Percentiles rank a stretch among this genome's conserved stretches.
phyloP scores from a whole-genome alignment of 1,140 invertebrate genomes.

The Homarus americanus region DNA sequence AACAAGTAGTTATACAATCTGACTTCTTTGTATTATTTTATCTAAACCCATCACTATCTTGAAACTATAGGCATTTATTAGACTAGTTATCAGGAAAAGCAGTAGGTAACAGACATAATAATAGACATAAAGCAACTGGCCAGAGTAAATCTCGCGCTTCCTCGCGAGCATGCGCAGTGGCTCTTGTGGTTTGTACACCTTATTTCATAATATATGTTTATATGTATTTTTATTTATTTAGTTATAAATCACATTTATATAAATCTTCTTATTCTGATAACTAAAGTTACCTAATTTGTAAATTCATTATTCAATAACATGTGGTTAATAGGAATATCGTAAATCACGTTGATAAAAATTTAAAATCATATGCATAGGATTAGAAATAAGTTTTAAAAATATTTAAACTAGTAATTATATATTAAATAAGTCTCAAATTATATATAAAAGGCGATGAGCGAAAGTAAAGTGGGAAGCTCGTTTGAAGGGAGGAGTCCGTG shows the following conservation, averaged over 20 bases:
- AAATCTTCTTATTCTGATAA: neutral
- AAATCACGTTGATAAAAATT: neutral
- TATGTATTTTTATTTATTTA: neutral
- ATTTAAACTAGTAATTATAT: neutral
- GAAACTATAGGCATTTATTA: too few species aligned
- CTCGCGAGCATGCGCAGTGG: neutral
- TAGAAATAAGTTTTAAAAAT: neutral
- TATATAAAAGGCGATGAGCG: neutral
- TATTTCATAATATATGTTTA: neutral
- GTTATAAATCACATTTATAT: neutral
- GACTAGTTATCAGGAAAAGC: too few species aligned
- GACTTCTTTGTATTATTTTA: too few species aligned
- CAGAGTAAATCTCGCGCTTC: too few species aligned
- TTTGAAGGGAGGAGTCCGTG: constrained; percentile 55
- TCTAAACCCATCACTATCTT: too few species aligned
- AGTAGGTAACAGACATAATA: too few species aligned
- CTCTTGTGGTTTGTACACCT: neutral
- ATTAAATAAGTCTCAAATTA: neutral
- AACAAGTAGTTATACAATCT: too few species aligned
- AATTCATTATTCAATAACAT: neutral
- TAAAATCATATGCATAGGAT: neutral
- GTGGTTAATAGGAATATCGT: neutral
- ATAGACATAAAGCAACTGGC: too few species aligned
- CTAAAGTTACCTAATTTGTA: too few species aligned
- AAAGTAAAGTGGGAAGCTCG: neutral